These are phyloP conservation scores for Thermophis baileyi DNA, from an alignment of 2,113 vertebrate species.

Conservation along the genomic window DNA sequence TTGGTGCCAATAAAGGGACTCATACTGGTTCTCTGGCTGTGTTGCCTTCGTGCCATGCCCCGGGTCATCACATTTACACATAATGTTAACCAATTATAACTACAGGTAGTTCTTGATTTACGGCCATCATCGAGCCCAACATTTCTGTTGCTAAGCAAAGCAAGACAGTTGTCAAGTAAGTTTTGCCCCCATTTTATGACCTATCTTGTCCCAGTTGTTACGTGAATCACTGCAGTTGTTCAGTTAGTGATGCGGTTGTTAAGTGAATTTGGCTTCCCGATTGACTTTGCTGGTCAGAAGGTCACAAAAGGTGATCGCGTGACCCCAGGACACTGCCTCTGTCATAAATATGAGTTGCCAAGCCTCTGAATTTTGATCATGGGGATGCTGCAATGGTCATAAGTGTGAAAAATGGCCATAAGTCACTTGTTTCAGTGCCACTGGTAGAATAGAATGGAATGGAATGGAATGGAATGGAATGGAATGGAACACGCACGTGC, in stretches of 20 bases:
- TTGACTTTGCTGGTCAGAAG: neutral
- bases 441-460: neutral
- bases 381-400: neutral
- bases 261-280: neutral
- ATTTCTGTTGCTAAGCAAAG: neutral
- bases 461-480: too few relatives aligned
- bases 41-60: too few relatives aligned
- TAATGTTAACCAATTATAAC: neutral
- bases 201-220: neutral
- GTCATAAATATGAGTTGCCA: neutral
- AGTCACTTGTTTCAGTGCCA: neutral
- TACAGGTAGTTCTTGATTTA: neutral
- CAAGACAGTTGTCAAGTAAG: neutral
- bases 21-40: too few relatives aligned
- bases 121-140: neutral
- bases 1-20: too few relatives aligned
- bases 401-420: neutral
- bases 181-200: neutral
- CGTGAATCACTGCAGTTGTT: too few relatives aligned
- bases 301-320: neutral
- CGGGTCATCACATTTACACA: too few relatives aligned
- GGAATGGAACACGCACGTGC: too few relatives aligned
- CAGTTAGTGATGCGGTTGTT: neutral
- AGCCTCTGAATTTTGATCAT: neutral
- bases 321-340: neutral